phyloP scores from a whole-genome alignment of 2,888 invertebrate species.

The Tetragonula carbonaria region DNA sequence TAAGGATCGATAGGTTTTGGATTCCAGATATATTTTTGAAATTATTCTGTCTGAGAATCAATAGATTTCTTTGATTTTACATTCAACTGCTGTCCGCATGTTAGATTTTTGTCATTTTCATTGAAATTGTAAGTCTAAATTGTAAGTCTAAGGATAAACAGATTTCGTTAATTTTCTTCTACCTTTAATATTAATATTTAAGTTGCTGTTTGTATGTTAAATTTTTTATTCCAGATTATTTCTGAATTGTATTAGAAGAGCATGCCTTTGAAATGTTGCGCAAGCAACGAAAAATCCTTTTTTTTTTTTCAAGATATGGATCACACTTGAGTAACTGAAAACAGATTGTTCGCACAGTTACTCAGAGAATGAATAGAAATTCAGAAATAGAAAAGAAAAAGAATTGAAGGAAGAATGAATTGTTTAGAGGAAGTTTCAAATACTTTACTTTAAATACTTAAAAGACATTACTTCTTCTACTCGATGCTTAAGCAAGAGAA shows the following conservation, averaged over 20 bases:
- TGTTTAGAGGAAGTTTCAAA: background rate
- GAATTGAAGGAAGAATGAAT: background rate
- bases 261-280: background rate
- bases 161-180: background rate
- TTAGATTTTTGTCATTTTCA: background rate
- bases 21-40: background rate
- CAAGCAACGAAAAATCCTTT: background rate
- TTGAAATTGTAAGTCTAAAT: no score
- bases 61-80: background rate
- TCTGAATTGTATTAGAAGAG: background rate
- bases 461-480: background rate
- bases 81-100: no score
- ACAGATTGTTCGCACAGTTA: background rate
- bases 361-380: background rate
- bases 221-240: background rate
- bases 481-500: no score
- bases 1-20: no score
- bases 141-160: background rate
- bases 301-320: background rate
- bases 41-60: background rate
- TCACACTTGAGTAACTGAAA: background rate
- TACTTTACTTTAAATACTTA: background rate
- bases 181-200: no score
- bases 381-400: no score
- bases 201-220: no score